Percentiles rank a stretch among this genome's conserved stretches.
phyloP scores from a whole-genome alignment of 37 sponge, comb jelly and placozoan species.

The Bolinopsis microptera region DNA sequence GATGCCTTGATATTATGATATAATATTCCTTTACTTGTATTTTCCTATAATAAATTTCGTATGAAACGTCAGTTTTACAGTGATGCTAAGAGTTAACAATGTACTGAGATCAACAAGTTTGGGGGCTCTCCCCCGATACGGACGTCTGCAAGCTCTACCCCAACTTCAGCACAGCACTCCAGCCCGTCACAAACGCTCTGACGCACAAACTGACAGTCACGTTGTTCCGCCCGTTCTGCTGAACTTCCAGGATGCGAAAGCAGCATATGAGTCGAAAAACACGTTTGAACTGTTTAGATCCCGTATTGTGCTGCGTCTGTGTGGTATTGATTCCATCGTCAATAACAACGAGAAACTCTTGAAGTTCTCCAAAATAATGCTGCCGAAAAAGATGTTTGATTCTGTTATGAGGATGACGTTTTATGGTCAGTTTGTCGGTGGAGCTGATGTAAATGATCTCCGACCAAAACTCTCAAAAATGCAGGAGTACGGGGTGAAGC shows the following conservation, averaged over 20 bases:
- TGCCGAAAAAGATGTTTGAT: constrained; percentile 70
- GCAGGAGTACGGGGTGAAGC: constrained; percentile 70
- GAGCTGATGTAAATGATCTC: constrained; percentile 71
- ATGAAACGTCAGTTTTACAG: neutral
- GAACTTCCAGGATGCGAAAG: constrained; percentile 37
- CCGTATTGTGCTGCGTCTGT: neutral
- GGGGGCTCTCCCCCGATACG: neutral
- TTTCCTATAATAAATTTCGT: too few relatives aligned
- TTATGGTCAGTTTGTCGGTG: constrained; percentile 94
- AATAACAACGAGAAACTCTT: constrained; percentile 69
- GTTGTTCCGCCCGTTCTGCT: neutral
- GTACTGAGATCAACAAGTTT: neutral
- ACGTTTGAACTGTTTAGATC: constrained; percentile 24
- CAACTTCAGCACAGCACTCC: neutral
- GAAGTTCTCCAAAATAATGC: constrained; percentile 42
- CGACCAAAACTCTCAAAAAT: constrained; percentile 63
- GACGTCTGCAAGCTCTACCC: neutral
- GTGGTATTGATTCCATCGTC: constrained; percentile 1
- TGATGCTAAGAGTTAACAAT: neutral
- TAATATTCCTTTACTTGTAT: too few relatives aligned
- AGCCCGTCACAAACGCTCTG: neutral
- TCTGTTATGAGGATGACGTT: constrained; percentile 77
- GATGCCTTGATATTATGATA: too few relatives aligned
- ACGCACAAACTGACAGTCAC: neutral
- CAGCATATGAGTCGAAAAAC: constrained; percentile 11